Conservation (phyloP, 2,113 vertebrate species). For the Ceuthmochares aereus region DNA sequence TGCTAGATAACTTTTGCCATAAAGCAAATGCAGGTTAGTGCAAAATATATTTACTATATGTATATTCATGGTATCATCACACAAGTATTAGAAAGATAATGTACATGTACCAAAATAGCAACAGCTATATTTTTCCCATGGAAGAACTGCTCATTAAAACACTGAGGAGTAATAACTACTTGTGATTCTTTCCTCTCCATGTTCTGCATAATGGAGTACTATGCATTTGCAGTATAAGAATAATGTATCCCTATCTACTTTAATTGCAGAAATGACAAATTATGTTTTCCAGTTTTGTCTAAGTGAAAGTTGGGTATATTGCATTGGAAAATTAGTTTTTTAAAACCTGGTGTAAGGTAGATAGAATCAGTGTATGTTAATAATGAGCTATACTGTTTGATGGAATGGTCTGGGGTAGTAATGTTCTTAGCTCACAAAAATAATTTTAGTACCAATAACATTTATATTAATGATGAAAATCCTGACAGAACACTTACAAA, state of each 20-base stretch:
- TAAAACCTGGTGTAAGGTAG: background rate
- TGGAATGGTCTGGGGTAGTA: background rate
- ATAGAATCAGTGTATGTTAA: background rate
- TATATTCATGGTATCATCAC: background rate
- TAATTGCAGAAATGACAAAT: background rate
- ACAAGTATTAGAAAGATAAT: background rate
- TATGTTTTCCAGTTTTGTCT: background rate
- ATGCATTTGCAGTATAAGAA: background rate
- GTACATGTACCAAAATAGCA: background rate
- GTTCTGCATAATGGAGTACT: background rate
- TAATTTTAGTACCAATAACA: background rate
- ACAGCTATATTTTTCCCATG: background rate
- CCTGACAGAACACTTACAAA: background rate
- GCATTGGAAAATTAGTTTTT: background rate
- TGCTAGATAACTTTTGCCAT: background rate
- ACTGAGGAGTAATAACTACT: background rate
- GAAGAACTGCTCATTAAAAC: background rate
- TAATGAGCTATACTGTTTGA: background rate
- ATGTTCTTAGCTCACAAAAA: background rate
- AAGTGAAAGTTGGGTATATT: background rate
- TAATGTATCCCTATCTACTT: background rate
- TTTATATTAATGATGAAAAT: background rate
- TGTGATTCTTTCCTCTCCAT: background rate
- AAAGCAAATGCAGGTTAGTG: background rate
- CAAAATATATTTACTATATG: background rate